Evolutionary conservation across 2,888 invertebrate genomes (phyloP).

Genomic region (Andrena minutula): DNA sequence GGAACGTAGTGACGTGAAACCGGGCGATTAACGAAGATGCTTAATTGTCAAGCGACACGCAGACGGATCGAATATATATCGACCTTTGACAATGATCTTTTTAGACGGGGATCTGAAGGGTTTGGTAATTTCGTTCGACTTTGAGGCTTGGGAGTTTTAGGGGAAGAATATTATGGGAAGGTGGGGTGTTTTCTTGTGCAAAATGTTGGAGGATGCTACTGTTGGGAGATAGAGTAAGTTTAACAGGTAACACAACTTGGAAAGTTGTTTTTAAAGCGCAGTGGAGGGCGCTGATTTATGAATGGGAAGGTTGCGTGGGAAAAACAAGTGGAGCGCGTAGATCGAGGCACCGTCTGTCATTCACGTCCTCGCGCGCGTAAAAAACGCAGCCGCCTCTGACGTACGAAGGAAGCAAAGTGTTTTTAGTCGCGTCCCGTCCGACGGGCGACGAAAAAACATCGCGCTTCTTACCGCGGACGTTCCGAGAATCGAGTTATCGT

Average conservation of each 20-base stretch:
- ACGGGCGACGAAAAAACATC: slow-evolving; percentile 19
- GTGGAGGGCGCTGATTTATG: background rate
- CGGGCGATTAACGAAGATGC: slow-evolving; percentile 3
- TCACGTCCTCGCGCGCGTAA: background rate
- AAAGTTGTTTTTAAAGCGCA: no score
- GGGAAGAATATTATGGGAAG: background rate
- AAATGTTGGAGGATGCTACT: background rate
- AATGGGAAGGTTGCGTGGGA: slow-evolving; percentile 1
- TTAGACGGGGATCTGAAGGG: background rate
- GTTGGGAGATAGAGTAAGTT: no score
- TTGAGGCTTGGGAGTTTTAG: background rate
- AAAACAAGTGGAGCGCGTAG: background rate
- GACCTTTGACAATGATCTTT: background rate
- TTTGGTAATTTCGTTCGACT: background rate
- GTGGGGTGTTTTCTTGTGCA: background rate
- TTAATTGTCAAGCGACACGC: background rate
- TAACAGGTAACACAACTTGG: no score
- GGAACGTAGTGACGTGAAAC: slow-evolving; percentile 22
- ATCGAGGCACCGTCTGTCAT: background rate
- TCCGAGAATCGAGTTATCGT: slow-evolving; percentile 61
- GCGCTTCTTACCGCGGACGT: slow-evolving; percentile 20
- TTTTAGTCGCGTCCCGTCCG: slow-evolving; percentile 8
- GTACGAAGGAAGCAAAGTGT: background rate
- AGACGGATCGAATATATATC: background rate
- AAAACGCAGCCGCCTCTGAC: slow-evolving; percentile 11